These are phyloP conservation scores for Eurytoma adleriae DNA, from an alignment of 2,888 invertebrate genomes.

Conservation along the genomic window DNA sequence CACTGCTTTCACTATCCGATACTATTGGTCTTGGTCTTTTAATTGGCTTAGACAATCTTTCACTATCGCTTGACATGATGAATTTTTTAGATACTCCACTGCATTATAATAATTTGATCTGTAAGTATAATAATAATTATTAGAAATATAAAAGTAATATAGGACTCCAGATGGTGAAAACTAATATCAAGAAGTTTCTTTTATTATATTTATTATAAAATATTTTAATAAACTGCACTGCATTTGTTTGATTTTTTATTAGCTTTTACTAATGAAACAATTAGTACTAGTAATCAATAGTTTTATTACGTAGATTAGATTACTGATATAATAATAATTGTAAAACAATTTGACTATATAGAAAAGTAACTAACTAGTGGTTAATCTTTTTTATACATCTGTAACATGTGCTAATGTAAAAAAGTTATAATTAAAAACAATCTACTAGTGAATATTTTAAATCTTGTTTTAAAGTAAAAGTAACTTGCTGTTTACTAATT, in stretches of 20 bases:
- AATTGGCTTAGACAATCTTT: constrained; percentile 62
- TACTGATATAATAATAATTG: too few species aligned
- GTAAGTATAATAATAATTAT: constrained; percentile 43
- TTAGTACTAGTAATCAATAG: not conserved
- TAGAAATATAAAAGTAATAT: not conserved
- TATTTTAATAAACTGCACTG: not conserved
- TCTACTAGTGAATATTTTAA: too few species aligned
- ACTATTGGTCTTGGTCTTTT: constrained; percentile 66
- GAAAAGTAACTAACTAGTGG: too few species aligned
- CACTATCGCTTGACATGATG: constrained; percentile 71
- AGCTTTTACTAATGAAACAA: not conserved
- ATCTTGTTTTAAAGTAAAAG: too few species aligned
- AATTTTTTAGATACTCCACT: constrained; percentile 58
- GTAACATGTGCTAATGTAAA: too few species aligned
- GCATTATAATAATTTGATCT: constrained; percentile 61
- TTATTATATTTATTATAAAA: not conserved
- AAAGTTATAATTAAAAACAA: too few species aligned
- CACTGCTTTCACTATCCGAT: constrained; percentile 70
- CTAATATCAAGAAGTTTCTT: not conserved
- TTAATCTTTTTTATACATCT: too few species aligned
- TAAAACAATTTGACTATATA: too few species aligned
- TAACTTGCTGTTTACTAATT: too few species aligned
- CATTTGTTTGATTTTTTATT: not conserved
- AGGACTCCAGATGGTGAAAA: not conserved
- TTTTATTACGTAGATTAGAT: too few species aligned